phyloP scores from a whole-genome alignment of 1,140 invertebrate species.

The Polypedilum vanderplanki region DNA sequence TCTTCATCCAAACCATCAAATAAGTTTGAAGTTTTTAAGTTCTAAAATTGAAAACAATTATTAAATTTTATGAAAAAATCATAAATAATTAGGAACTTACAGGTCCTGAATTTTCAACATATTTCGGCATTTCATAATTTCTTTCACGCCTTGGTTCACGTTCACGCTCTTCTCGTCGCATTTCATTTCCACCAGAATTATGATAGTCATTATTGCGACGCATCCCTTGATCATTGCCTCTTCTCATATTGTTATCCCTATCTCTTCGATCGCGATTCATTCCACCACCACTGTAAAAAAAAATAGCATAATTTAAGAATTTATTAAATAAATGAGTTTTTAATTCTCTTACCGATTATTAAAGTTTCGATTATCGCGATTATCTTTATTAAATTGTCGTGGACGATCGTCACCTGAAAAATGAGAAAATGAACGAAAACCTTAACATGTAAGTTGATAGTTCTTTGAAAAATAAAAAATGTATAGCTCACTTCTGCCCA shows the following conservation, averaged over 20 bases:
- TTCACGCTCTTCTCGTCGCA: slow-evolving; percentile 27
- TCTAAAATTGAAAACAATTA: slow-evolving; percentile 32
- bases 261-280: slow-evolving; percentile 31
- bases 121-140: slow-evolving; percentile 28
- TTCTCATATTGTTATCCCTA: slow-evolving; percentile 31
- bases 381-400: not conserved
- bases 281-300: not conserved
- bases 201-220: too few relatives aligned
- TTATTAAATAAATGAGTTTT: slow-evolving; percentile 26
- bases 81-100: not conserved
- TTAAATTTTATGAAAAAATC: not conserved
- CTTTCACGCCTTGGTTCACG: slow-evolving; percentile 26
- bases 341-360: not conserved
- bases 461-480: not conserved
- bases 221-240: slow-evolving; percentile 22
- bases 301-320: not conserved
- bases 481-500: not conserved
- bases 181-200: slow-evolving; percentile 14
- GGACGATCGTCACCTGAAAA: not conserved
- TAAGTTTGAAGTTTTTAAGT: slow-evolving; percentile 39
- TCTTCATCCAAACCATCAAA: slow-evolving; percentile 40
- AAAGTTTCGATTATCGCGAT: not conserved
- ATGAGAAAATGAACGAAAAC: not conserved
- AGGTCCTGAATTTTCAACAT: slow-evolving; percentile 4
- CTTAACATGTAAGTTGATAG: not conserved